Evolutionary conservation across 1,140 invertebrate genomes (phyloP).

Genomic region (Condylostylus longicornis): DNA sequence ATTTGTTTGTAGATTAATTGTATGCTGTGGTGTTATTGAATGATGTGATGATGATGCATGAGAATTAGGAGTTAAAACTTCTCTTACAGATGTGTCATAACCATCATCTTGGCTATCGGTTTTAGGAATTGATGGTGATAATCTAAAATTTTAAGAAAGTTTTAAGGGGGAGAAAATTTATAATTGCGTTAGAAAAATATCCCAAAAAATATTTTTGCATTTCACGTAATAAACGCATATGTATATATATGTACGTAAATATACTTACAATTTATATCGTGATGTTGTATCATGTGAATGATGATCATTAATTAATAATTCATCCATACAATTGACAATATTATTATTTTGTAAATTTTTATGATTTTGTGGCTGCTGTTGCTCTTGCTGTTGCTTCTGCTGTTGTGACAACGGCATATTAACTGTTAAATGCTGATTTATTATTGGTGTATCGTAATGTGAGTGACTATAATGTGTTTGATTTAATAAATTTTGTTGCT

Average conservation of each 20-base stretch:
- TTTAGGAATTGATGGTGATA: conserved; percentile 40
- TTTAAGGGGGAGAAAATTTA: neutral
- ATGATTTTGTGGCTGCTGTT: neutral
- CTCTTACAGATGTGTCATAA: conserved; percentile 69
- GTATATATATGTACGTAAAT: neutral
- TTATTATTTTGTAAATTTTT: neutral
- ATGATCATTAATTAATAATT: conserved; percentile 14
- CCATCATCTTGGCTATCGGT: conserved; percentile 68
- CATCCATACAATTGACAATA: conserved; percentile 13
- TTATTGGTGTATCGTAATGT: conserved; percentile 1
- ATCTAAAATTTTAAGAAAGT: conserved; percentile 1
- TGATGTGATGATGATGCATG: conserved; percentile 40
- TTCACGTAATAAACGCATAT: neutral
- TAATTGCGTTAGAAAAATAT: neutral
- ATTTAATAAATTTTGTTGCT: conserved; percentile 1
- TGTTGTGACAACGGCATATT: too few relatives aligned
- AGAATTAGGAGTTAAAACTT: conserved; percentile 45
- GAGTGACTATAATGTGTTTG: conserved; percentile 2
- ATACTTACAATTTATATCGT: conserved; percentile 32
- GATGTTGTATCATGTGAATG: conserved; percentile 10
- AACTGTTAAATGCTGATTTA: conserved; percentile 1
- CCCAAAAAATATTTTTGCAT: conserved; percentile 6
- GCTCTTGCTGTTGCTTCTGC: neutral
- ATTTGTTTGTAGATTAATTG: too few relatives aligned
- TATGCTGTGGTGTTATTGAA: conserved; percentile 33